Evolutionary conservation across 2,888 invertebrate species (phyloP), one percentile per base, ranked within the genome.

Genomic region (Atherix ibis): DNA sequence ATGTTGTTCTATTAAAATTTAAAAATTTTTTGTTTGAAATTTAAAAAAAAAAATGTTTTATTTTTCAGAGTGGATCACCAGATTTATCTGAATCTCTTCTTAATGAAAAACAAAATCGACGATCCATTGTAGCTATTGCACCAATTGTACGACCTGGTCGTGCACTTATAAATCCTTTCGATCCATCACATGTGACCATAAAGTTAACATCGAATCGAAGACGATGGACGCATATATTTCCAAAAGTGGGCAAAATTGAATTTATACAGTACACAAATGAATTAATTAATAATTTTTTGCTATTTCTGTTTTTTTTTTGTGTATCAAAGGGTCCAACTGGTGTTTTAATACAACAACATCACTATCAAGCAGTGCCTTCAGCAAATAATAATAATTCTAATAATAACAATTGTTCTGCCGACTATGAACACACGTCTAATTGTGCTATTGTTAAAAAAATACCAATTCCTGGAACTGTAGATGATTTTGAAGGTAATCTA

Each of bases 181-280:
- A 94, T 57, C 97, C 97, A 0, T 92, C 94, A 0, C 88, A 94
- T 54, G 91, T 97, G 35, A 89, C 91, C 19, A 91, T 94, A 44
- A 94, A 94, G 59, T 64, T 92, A 30, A 95, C 94, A 1, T 92
- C 94, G 33, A 94, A 94, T 58, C 68, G 95, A 31, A 66, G 95
- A 19, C 71, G 97, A 36, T 98, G 98, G 98, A 94, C 94, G 1
- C 97, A 98, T 58, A 95, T 95, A 48, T 98, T 98, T 59, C 97
- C 97, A 3, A 85, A 87, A 44, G 53, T 52, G 42, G 22, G 27
- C 16, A 15, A 28, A 12, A 30, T 27, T 27, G 16, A 33, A 35
- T 35, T 12, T 24, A 17, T 35, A 10, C n/a, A n/a, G n/a, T n/a
- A n/a, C n/a, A n/a, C n/a, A 17, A 22, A 17, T 38, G 4, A 9